phyloP scores from a whole-genome alignment of 2,888 invertebrate genomes.

The Ichneumoninae sp. region DNA sequence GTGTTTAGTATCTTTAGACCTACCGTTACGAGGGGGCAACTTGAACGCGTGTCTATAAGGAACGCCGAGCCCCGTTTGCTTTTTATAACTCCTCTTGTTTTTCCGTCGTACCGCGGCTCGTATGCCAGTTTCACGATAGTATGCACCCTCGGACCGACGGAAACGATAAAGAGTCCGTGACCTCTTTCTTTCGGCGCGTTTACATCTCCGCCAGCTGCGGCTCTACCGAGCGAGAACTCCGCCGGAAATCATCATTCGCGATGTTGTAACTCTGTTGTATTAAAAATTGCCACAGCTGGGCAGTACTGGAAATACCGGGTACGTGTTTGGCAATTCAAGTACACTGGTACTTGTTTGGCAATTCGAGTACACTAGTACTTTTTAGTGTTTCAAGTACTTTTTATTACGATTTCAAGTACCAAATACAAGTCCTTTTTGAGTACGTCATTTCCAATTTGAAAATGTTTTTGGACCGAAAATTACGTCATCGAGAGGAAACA shows the following conservation, averaged over 20 bases:
- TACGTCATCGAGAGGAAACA: too few species aligned
- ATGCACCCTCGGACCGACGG: conserved; percentile 11
- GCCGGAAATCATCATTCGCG: not conserved
- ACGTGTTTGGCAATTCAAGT: too few species aligned
- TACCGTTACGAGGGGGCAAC: conserved; percentile 42
- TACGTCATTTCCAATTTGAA: too few species aligned
- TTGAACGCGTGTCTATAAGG: conserved; percentile 42
- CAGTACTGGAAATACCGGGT: too few species aligned
- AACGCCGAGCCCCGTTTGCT: conserved; percentile 61
- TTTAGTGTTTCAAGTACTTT: too few species aligned
- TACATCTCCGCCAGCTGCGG: not conserved
- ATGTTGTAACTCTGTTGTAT: too few species aligned
- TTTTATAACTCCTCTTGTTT: conserved; percentile 62
- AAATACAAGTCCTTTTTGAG: too few species aligned
- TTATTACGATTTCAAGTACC: too few species aligned
- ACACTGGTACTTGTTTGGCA: too few species aligned
- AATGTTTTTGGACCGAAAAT: too few species aligned
- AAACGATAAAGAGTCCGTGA: conserved; percentile 29
- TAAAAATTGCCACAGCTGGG: too few species aligned
- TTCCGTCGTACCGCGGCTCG: conserved; percentile 14
- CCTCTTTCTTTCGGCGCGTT: conserved; percentile 3
- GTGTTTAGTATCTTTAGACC: conserved; percentile 67
- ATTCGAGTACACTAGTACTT: too few species aligned
- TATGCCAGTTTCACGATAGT: conserved; percentile 5
- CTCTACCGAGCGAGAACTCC: not conserved